Conservation (phyloP, 2,797 vertebrate genomes). For the Etheostoma nigrum region DNA sequence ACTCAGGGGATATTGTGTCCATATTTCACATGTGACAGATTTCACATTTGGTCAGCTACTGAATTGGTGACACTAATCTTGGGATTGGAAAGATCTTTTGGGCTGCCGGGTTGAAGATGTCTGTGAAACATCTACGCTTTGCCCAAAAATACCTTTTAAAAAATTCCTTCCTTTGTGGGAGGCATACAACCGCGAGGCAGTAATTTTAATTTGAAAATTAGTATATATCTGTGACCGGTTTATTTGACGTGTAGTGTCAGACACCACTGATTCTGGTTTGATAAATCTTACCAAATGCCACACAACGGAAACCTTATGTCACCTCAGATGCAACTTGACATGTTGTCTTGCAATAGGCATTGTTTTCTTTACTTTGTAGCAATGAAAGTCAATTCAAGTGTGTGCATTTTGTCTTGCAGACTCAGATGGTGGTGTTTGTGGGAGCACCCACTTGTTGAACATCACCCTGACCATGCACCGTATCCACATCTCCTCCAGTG, state of each 20-base stretch:
- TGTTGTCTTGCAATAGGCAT: neutral
- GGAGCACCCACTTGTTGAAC: slow-evolving; percentile 91
- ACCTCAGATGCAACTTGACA: neutral
- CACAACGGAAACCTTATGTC: neutral
- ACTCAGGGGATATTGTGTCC: no score
- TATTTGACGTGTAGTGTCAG: neutral
- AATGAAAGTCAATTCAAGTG: neutral
- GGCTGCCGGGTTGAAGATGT: no score
- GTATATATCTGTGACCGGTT: no score
- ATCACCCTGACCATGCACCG: slow-evolving; percentile 95
- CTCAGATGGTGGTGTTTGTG: slow-evolving; percentile 88
- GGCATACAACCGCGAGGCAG: no score
- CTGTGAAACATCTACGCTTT: no score
- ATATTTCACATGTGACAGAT: no score
- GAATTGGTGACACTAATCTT: no score
- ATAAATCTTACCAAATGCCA: neutral
- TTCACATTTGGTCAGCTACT: no score
- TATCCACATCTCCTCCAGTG: slow-evolving; percentile 91
- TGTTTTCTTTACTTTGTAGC: neutral
- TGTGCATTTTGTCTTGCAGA: slow-evolving; percentile 83
- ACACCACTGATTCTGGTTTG: neutral
- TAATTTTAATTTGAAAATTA: no score
- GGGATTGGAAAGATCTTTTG: no score
- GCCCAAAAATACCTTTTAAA: no score
- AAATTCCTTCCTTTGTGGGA: no score